A percentile compares a stretch with the other conserved stretches of the same genome.
Conservation (phyloP, 2,797 vertebrate species). For the Xiphorhynchus erythropygius region DNA sequence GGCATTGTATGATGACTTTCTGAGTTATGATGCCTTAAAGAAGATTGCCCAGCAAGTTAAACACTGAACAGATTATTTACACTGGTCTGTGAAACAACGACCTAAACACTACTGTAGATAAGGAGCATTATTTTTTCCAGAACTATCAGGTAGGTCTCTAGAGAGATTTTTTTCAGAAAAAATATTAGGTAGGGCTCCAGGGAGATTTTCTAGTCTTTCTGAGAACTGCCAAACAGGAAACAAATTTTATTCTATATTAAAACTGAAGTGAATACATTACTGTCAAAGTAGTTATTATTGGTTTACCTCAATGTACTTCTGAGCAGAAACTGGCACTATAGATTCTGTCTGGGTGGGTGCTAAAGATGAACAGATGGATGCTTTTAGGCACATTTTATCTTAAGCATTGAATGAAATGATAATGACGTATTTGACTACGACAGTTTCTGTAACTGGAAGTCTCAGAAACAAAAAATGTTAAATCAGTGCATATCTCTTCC, state of each 20-base stretch:
- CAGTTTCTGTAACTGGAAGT: not conserved
- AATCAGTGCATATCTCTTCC: not conserved
- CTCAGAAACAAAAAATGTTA: slow-evolving; percentile 4
- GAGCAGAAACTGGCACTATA: slow-evolving; percentile 20
- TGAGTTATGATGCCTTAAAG: not conserved
- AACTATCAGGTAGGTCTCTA: not conserved
- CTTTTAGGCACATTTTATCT: slow-evolving; percentile 26
- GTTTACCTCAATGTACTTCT: slow-evolving; percentile 2
- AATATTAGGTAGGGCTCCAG: not conserved
- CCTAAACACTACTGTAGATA: not conserved
- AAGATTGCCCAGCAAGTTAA: not conserved
- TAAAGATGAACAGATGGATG: slow-evolving; percentile 59
- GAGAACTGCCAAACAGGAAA: not conserved
- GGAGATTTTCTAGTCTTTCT: not conserved
- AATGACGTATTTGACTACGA: not conserved
- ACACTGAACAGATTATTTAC: not conserved
- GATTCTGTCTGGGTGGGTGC: slow-evolving; percentile 24
- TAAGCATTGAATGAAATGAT: not conserved
- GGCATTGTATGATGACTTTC: not conserved
- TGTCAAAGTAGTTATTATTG: slow-evolving; percentile 38
- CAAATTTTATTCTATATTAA: slow-evolving; percentile 39
- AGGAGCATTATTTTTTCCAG: not conserved
- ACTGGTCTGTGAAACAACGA: not conserved
- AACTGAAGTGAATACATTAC: slow-evolving; percentile 20
- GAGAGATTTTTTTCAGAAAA: not conserved